Base-by-base conservation (phyloP, 2,113 vertebrate genomes). In the Mormoops blainvillei region DNA sequence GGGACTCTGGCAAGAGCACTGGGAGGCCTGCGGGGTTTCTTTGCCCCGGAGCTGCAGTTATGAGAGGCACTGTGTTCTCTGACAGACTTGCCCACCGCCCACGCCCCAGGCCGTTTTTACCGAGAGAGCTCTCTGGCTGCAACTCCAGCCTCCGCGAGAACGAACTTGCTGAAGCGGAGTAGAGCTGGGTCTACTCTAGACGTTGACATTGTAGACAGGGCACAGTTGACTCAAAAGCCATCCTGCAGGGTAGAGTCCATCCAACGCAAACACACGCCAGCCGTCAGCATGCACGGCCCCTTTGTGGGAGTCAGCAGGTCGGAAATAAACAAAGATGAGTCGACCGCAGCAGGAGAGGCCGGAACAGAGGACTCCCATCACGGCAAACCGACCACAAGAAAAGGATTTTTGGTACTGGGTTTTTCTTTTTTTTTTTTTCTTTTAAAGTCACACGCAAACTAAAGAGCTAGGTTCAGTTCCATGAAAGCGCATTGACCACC, bases 281-380 rank as follows among this genome's bases (percentile, higher is more conserved):
- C 95, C 31, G 22, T 8, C 33, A 5, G 95, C 0, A 0, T 54
- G 24, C 68, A 70, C 83, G 31, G 87, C 26, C 91, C 95, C 87
- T 97, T 96, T 95, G 96, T 95, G 92, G 77, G 52, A 84, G 78
- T 18, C 74, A 5, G 87, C 94, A 4, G 96, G 96, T 91, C 5
- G 0, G 94, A 88, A 94, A 92, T 97, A 97, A 97, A 97, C 97
- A 96, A 87, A 92, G 88, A 71, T 92, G 58, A 94, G 85, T 92
- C 16, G 0, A 1, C 58, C 85, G 4, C 96, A 71, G 93, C 70
- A 13, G 91, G 93, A 41, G 31, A 38, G 58, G 77, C n/a, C 36
- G 1, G 96, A 95, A 65, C 88, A 94, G 95, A 96, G 76, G 74
- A 52, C 52, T 77, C 95, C 90, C 84, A 36, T 93, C 93, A 89